Evolutionary conservation across 2,797 vertebrate species (phyloP).

Genomic region (Calcarius lapponicus): DNA sequence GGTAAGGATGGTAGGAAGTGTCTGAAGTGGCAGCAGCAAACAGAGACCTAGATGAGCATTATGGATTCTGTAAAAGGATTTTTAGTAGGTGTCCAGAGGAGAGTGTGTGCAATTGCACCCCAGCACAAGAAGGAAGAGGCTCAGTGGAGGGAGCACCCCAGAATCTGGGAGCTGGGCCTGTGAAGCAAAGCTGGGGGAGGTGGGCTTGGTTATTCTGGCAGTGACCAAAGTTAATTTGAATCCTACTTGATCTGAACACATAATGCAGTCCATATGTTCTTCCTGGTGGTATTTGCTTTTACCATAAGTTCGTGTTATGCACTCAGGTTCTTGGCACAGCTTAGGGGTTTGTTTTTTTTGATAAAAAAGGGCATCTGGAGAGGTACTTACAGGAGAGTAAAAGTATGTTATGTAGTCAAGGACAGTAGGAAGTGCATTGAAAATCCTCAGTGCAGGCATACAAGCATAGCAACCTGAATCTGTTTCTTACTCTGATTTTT

Average conservation of each 20-base stretch:
- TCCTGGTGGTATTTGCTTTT: background rate
- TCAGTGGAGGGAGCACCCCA: background rate
- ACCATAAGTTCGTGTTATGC: background rate
- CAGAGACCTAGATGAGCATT: background rate
- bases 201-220: background rate
- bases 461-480: background rate
- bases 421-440: background rate
- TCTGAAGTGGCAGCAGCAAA: background rate
- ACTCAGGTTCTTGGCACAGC: background rate
- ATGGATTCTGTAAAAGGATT: background rate
- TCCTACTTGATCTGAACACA: background rate
- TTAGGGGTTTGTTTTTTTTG: background rate
- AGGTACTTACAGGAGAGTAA: background rate
- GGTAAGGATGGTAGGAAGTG: background rate
- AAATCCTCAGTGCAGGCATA: background rate
- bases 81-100: background rate
- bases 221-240: background rate
- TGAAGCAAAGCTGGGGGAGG: background rate
- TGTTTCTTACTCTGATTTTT: background rate
- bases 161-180: background rate
- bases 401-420: background rate
- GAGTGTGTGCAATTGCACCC: background rate
- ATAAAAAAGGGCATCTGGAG: background rate
- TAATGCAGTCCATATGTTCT: background rate
- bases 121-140: background rate